Evolutionary conservation across 1,140 invertebrate genomes (phyloP).

Genomic region (Drosophila grimshawi): DNA sequence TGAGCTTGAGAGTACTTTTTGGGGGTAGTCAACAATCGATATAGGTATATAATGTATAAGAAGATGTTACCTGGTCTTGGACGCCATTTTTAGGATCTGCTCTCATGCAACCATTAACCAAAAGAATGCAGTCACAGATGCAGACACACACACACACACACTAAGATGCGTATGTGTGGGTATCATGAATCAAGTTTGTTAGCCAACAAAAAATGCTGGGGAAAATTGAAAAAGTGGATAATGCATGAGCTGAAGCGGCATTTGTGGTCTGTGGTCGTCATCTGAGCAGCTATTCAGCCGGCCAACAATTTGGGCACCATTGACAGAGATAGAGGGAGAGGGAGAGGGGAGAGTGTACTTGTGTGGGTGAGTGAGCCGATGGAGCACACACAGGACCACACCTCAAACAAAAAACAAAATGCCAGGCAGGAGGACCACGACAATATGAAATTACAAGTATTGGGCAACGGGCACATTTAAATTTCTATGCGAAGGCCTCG

Average conservation of each 20-base stretch:
- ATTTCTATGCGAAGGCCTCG: conserved; percentile 35
- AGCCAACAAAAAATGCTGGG: conserved; percentile 36
- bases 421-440: conserved; percentile 27
- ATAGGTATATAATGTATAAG: conserved; percentile 23
- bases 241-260: conserved; percentile 27
- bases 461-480: conserved; percentile 48
- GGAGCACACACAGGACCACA: conserved; percentile 68
- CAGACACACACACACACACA: not conserved
- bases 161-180: conserved; percentile 37
- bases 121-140: conserved; percentile 28
- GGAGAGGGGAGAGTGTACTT: not conserved
- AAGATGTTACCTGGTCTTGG: conserved; percentile 41
- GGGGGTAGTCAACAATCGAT: not conserved
- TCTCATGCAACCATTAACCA: conserved; percentile 58
- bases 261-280: conserved; percentile 65
- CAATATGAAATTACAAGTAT: conserved; percentile 44
- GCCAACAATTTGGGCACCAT: conserved; percentile 36
- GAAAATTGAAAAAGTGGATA: conserved; percentile 59
- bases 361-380: conserved; percentile 34
- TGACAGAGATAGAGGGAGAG: not conserved
- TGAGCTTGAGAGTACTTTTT: not conserved
- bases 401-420: conserved; percentile 35
- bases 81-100: conserved; percentile 28
- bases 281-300: conserved; percentile 36
- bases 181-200: conserved; percentile 71